phyloP scores from a whole-genome alignment of 1,140 invertebrate species.

The Ylistrum balloti region DNA sequence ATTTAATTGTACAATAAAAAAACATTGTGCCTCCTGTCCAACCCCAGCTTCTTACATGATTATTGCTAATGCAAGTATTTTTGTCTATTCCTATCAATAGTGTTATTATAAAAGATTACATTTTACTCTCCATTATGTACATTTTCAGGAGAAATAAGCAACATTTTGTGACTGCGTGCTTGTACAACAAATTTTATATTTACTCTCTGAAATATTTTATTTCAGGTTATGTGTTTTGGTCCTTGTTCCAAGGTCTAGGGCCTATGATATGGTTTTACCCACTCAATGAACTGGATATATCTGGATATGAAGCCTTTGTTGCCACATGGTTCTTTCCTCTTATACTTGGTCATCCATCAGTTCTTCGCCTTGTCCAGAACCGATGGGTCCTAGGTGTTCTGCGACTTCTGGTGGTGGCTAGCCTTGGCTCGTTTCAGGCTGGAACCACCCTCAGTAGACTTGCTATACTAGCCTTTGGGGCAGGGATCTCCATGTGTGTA shows the following conservation, averaged over 20 bases:
- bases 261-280: conserved; percentile 83
- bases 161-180: too few species aligned
- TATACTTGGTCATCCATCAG: conserved; percentile 68
- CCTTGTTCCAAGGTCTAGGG: conserved; percentile 80
- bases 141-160: too few species aligned
- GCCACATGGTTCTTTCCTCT: conserved; percentile 78
- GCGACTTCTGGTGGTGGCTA: conserved; percentile 70
- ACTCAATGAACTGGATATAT: conserved; percentile 82
- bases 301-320: conserved; percentile 82
- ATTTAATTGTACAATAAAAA: too few species aligned
- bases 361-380: conserved; percentile 71
- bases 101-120: too few species aligned
- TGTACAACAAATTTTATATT: too few species aligned
- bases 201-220: conserved; percentile 43
- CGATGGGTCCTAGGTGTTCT: conserved; percentile 71
- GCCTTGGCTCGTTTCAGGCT: conserved; percentile 80
- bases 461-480: conserved; percentile 75
- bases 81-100: too few species aligned
- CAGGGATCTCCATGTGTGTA: conserved; percentile 74
- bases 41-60: too few species aligned
- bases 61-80: too few species aligned
- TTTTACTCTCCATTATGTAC: too few species aligned
- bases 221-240: conserved; percentile 82
- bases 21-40: too few species aligned
- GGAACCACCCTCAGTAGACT: conserved; percentile 76